A percentile compares a stretch with the other conserved stretches of the same genome.
Evolutionary conservation across 2,797 vertebrate species (phyloP).

Genomic region (Pseudopleuronectes americanus): DNA sequence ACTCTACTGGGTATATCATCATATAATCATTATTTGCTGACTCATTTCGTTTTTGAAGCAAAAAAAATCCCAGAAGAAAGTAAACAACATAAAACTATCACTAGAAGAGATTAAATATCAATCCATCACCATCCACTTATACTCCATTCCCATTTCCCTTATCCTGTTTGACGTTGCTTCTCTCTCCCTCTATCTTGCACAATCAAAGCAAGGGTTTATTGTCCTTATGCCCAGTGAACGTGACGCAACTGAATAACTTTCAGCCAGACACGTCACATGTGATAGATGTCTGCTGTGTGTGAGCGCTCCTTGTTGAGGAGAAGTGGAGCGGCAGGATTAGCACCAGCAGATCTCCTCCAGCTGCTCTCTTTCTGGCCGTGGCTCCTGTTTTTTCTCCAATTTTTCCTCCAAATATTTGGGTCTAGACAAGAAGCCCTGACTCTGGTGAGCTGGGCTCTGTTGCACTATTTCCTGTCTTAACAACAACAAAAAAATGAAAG

Average conservation of each 20-base stretch:
- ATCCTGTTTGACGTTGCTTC: not conserved
- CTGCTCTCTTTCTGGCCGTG: constrained; percentile 20
- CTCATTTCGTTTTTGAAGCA: no score
- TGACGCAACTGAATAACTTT: constrained; percentile 40
- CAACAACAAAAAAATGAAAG: constrained; percentile 27
- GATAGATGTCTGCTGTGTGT: constrained; percentile 10
- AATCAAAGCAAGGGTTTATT: not conserved
- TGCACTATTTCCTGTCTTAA: constrained; percentile 33
- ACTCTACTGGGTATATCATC: no score
- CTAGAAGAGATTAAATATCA: not conserved
- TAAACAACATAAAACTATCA: no score
- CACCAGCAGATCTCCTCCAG: constrained; percentile 20
- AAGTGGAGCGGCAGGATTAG: constrained; percentile 25
- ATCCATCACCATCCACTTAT: not conserved
- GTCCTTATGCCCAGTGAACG: not conserved
- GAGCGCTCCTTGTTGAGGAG: constrained; percentile 24
- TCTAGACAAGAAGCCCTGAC: constrained; percentile 36
- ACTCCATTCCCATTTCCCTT: not conserved
- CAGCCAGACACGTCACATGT: constrained; percentile 12
- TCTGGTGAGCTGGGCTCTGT: constrained; percentile 20
- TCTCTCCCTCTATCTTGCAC: not conserved
- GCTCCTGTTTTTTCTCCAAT: not conserved
- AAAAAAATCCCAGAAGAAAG: no score
- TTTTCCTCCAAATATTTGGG: constrained; percentile 61
- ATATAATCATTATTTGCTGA: no score